These are phyloP conservation scores for Aplysia californica DNA, from an alignment of 1,140 invertebrate species.

Conservation along the genomic window DNA sequence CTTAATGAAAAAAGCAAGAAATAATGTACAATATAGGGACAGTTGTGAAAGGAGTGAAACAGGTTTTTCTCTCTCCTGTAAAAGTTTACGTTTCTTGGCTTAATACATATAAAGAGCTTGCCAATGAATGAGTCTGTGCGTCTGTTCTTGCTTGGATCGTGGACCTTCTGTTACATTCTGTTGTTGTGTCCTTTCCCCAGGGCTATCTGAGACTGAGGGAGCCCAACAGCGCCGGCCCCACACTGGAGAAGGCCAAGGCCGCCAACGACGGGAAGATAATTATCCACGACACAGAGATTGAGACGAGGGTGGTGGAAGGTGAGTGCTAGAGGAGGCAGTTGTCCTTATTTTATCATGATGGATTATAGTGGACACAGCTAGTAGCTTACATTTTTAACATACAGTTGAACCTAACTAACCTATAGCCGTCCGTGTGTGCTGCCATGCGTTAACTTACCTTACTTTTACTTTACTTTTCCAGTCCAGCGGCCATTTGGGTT, in stretches of 20 bases:
- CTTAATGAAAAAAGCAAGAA: too few species aligned
- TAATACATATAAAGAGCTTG: too few species aligned
- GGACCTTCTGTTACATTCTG: neutral
- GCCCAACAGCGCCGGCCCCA: constrained; percentile 12
- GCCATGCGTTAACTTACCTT: neutral
- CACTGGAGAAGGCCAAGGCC: constrained; percentile 27
- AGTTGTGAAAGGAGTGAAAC: too few species aligned
- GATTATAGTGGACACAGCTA: too few species aligned
- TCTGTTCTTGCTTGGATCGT: neutral
- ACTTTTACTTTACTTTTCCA: too few species aligned
- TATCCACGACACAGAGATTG: constrained; percentile 15
- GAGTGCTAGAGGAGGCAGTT: too few species aligned
- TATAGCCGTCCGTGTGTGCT: neutral
- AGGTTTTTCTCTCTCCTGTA: too few species aligned
- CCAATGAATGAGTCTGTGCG: neutral
- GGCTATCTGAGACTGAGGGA: constrained; percentile 20
- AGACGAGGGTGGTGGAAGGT: constrained; percentile 27
- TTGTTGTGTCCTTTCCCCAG: neutral
- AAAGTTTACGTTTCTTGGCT: too few species aligned
- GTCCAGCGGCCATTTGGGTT: too few species aligned
- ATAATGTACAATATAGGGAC: too few species aligned
- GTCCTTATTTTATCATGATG: too few species aligned
- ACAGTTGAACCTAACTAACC: neutral
- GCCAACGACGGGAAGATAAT: constrained; percentile 21
- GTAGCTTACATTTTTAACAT: too few species aligned